Conservation (phyloP, 2,888 invertebrate species). For the Drosophila villosipedis region DNA sequence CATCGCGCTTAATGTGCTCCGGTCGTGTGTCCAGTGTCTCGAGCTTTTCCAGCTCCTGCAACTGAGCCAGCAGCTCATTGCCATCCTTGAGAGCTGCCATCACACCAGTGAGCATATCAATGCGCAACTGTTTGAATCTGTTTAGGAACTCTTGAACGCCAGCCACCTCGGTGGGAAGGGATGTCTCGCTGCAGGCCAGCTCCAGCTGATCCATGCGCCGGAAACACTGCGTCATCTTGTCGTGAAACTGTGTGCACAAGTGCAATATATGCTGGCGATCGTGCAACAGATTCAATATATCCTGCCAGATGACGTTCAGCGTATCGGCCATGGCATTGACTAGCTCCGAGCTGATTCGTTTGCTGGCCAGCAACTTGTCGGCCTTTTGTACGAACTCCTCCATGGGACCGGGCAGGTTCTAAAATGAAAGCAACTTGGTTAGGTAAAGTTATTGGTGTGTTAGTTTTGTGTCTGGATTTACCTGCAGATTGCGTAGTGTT, state of each 20-base stretch:
- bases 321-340: conserved; percentile 96
- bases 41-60: conserved; percentile 90
- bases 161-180: conserved; percentile 90
- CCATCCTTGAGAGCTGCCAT: conserved; percentile 93
- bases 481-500: conserved; percentile 93
- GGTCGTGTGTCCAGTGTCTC: conserved; percentile 92
- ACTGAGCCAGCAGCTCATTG: conserved; percentile 89
- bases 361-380: conserved; percentile 92
- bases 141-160: conserved; percentile 89
- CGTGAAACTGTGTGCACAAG: conserved; percentile 92
- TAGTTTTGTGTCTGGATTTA: conserved; percentile 75
- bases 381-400: conserved; percentile 94
- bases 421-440: conserved; percentile 46
- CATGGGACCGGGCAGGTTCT: conserved; percentile 95
- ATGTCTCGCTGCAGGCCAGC: conserved; percentile 88
- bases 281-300: conserved; percentile 92
- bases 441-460: too few relatives aligned
- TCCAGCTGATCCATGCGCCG: conserved; percentile 89
- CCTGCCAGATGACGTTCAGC: conserved; percentile 91
- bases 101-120: conserved; percentile 90
- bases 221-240: conserved; percentile 89
- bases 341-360: conserved; percentile 91
- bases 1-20: conserved; percentile 87
- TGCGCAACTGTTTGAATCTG: conserved; percentile 90
- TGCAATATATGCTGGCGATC: conserved; percentile 91